Percentiles rank a stretch among this genome's conserved stretches.
Conservation (phyloP, 1,140 invertebrate genomes). For the Panagrolaimus sp. region DNA sequence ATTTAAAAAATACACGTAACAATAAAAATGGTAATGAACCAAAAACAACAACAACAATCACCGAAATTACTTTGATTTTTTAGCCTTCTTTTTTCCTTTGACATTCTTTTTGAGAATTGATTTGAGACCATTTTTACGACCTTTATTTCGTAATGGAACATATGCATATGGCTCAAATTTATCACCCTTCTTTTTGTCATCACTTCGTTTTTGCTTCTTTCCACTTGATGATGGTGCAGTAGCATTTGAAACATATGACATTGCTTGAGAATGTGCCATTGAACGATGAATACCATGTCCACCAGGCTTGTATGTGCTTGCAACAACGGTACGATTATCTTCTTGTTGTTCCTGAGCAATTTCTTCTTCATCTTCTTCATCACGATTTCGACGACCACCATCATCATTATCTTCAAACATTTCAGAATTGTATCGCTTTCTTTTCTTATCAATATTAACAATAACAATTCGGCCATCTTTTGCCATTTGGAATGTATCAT, state of each 20-base stretch:
- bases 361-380: background rate
- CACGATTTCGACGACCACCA: background rate
- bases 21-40: too few relatives aligned
- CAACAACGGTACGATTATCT: constrained; percentile 12
- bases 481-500: constrained; percentile 12
- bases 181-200: constrained; percentile 20
- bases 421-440: constrained; percentile 13
- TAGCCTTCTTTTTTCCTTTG: background rate
- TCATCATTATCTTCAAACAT: constrained; percentile 13
- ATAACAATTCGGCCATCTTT: constrained; percentile 26
- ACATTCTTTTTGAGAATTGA: constrained; percentile 4
- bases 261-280: background rate
- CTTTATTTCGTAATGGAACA: constrained; percentile 13
- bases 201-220: constrained; percentile 1
- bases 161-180: constrained; percentile 19
- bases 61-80: background rate
- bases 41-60: background rate
- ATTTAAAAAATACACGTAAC: too few relatives aligned
- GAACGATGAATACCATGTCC: constrained; percentile 16
- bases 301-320: constrained; percentile 13
- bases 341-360: background rate
- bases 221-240: constrained; percentile 4
- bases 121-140: background rate
- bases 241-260: constrained; percentile 3
- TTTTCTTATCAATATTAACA: constrained; percentile 23